A percentile compares a stretch with the other conserved stretches of the same genome.
phyloP scores from a whole-genome alignment of 1,140 invertebrate species.

The Liolophura sinensis region DNA sequence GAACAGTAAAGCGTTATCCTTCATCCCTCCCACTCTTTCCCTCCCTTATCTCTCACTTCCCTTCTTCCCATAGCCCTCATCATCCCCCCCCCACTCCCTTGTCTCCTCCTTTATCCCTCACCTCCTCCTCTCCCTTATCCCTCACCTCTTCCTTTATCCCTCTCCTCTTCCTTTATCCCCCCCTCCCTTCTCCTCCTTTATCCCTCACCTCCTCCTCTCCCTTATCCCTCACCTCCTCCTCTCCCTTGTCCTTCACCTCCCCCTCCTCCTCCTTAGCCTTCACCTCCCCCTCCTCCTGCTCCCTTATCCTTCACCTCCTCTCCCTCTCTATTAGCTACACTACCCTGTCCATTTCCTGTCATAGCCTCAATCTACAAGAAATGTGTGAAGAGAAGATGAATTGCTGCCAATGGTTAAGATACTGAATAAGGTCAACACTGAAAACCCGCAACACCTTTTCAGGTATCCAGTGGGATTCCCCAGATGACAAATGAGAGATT shows the following conservation, averaged over 20 bases:
- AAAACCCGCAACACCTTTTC: too few species aligned
- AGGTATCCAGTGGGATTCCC: too few species aligned
- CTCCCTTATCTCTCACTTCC: background rate
- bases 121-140: conserved; percentile 2
- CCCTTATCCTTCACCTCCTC: too few species aligned
- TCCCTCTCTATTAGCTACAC: too few species aligned
- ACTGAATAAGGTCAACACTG: too few species aligned
- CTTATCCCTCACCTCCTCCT: background rate
- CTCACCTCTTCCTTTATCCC: conserved; percentile 9
- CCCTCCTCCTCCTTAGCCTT: background rate
- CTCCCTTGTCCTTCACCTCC: background rate
- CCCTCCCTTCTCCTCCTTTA: background rate
- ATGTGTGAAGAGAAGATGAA: too few species aligned
- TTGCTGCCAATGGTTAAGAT: too few species aligned
- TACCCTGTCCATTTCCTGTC: too few species aligned
- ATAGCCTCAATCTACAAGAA: too few species aligned
- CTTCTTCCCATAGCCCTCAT: background rate
- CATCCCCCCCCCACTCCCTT: background rate
- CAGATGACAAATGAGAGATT: too few species aligned
- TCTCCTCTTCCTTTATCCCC: conserved; percentile 11
- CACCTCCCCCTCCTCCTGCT: too few species aligned
- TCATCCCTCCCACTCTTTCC: background rate
- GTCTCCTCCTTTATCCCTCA: conserved; percentile 8
- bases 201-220: conserved; percentile 6
- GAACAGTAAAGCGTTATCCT: too few species aligned